Evolutionary conservation across 2,888 invertebrate species (phyloP).

Genomic region (Nomada ferruginata): DNA sequence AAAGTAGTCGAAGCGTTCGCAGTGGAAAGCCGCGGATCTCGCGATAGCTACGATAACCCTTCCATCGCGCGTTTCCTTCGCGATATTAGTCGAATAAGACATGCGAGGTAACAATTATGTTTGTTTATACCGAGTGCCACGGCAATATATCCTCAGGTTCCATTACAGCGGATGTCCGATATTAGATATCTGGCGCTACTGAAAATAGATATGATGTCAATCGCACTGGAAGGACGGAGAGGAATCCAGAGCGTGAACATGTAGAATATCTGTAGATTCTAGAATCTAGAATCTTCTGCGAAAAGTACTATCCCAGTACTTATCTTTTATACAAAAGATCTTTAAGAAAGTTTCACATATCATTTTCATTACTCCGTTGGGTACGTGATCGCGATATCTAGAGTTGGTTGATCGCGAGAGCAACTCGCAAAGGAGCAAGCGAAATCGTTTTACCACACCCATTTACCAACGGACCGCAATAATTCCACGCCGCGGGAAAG

Average conservation of each 20-base stretch:
- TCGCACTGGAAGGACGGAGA: background rate
- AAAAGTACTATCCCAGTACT: background rate
- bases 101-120: conserved; percentile 61
- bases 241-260: background rate
- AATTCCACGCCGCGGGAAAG: conserved; percentile 53
- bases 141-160: conserved; percentile 41
- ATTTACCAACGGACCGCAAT: conserved; percentile 26
- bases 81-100: conserved; percentile 36
- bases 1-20: background rate
- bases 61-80: conserved; percentile 22
- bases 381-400: background rate
- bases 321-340: no score
- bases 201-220: conserved; percentile 54
- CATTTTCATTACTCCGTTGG: no score
- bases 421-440: conserved; percentile 2
- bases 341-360: no score
- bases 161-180: conserved; percentile 61
- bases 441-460: conserved; percentile 54
- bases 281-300: background rate
- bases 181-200: conserved; percentile 55
- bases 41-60: background rate
- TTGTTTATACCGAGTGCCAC: conserved; percentile 42
- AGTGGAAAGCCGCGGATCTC: background rate
- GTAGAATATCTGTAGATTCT: background rate
- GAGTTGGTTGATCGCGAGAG: background rate